These are phyloP conservation scores for Cydia splendana DNA, from an alignment of 1,140 invertebrate genomes.

Conservation along the genomic window DNA sequence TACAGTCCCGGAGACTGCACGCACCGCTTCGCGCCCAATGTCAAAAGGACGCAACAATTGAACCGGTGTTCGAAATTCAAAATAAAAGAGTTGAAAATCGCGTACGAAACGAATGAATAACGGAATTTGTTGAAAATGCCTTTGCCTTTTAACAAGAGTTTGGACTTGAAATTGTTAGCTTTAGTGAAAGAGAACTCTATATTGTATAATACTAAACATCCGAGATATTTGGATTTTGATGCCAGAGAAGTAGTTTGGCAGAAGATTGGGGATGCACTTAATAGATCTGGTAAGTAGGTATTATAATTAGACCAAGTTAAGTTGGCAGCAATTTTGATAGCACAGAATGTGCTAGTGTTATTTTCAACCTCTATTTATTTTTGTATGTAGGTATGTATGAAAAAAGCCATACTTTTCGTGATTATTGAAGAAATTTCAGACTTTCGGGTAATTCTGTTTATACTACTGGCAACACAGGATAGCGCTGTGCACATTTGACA, in stretches of 20 bases:
- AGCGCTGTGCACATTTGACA: too few species aligned
- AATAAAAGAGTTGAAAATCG: slow-evolving; percentile 31
- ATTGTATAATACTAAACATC: slow-evolving; percentile 58
- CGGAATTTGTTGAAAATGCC: slow-evolving; percentile 42
- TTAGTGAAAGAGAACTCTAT: slow-evolving; percentile 62
- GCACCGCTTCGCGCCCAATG: slow-evolving; percentile 35
- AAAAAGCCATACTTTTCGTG: too few species aligned
- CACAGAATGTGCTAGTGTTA: too few species aligned
- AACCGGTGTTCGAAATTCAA: slow-evolving; percentile 2
- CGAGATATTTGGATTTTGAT: slow-evolving; percentile 64
- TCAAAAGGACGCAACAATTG: slow-evolving; percentile 1
- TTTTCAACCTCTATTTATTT: too few species aligned
- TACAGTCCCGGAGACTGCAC: slow-evolving; percentile 24
- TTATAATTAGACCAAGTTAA: too few species aligned
- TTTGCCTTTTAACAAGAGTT: slow-evolving; percentile 61
- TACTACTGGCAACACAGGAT: too few species aligned
- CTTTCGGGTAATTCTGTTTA: too few species aligned
- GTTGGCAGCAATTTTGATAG: too few species aligned
- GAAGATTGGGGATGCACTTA: slow-evolving; percentile 63
- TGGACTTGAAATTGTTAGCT: slow-evolving; percentile 60
- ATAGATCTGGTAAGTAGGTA: slow-evolving; percentile 55
- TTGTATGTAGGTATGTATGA: too few species aligned
- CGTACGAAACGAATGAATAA: slow-evolving; percentile 34
- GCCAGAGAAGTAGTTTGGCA: slow-evolving; percentile 68
- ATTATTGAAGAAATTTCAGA: too few species aligned